Conservation (phyloP, 2,113 vertebrate species). For the Microcebus murinus region DNA sequence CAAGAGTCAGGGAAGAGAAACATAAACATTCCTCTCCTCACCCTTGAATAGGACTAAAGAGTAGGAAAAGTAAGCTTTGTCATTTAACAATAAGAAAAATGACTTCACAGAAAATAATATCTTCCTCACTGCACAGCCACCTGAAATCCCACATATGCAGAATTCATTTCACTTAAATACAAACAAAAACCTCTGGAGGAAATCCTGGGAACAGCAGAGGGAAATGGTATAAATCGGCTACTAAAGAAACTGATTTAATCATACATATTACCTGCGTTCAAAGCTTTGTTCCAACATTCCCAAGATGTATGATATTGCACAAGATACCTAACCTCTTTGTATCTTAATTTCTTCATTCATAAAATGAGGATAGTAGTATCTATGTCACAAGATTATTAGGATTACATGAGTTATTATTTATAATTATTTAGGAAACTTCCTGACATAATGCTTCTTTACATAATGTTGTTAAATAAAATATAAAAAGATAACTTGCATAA, state of each 20-base stretch:
- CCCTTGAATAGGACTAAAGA: background rate
- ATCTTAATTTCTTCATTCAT: background rate
- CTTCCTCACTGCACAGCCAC: background rate
- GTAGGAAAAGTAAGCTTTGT: background rate
- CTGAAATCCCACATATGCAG: background rate
- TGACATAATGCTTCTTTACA: background rate
- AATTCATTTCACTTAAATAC: constrained; percentile 27
- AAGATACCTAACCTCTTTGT: background rate
- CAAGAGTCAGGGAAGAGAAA: background rate
- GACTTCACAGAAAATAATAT: background rate
- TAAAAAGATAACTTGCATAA: background rate
- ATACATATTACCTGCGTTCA: background rate
- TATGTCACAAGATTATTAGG: background rate
- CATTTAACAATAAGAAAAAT: background rate
- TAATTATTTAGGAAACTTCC: background rate
- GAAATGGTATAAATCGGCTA: background rate
- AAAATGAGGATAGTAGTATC: background rate
- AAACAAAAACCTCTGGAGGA: constrained; percentile 5
- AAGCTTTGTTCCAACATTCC: background rate
- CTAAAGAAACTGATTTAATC: background rate
- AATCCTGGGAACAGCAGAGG: background rate
- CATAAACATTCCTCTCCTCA: background rate
- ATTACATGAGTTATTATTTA: background rate
- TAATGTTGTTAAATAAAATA: constrained; percentile 9
- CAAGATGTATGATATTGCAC: background rate